Conservation (phyloP, 2,113 vertebrate species). For the Galeopterus variegatus region DNA sequence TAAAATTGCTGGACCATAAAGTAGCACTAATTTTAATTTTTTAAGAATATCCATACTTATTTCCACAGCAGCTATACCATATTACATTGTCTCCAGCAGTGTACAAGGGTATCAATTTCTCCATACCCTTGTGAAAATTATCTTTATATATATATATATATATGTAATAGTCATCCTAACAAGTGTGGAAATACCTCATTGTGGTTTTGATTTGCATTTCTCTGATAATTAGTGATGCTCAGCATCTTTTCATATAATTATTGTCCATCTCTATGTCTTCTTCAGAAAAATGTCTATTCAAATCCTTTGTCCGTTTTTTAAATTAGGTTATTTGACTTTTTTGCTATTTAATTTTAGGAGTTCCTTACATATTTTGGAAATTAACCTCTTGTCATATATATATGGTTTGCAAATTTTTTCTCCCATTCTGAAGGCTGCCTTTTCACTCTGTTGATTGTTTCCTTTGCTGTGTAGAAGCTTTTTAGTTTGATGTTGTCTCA, state of each 20-base stretch:
- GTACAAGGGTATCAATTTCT: neutral
- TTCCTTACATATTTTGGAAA: neutral
- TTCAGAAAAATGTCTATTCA: neutral
- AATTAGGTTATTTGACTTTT: neutral
- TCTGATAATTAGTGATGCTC: neutral
- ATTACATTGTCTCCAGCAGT: neutral
- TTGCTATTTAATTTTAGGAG: neutral
- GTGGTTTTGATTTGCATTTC: neutral
- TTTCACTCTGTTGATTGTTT: neutral
- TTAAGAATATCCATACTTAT: neutral
- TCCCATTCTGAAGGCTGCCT: neutral
- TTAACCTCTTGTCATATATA: neutral
- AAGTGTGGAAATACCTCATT: neutral
- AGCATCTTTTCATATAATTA: neutral
- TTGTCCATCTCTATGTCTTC: neutral
- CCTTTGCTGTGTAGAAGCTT: neutral
- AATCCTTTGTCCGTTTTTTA: neutral
- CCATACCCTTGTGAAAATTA: neutral
- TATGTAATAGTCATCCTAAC: neutral
- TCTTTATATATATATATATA: neutral
- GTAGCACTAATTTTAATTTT: neutral
- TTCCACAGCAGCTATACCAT: neutral
- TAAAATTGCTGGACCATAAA: neutral
- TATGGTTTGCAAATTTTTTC: neutral
- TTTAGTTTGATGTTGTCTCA: neutral